Evolutionary conservation across 2,888 invertebrate species (phyloP).

Genomic region (Halictus ligatus): DNA sequence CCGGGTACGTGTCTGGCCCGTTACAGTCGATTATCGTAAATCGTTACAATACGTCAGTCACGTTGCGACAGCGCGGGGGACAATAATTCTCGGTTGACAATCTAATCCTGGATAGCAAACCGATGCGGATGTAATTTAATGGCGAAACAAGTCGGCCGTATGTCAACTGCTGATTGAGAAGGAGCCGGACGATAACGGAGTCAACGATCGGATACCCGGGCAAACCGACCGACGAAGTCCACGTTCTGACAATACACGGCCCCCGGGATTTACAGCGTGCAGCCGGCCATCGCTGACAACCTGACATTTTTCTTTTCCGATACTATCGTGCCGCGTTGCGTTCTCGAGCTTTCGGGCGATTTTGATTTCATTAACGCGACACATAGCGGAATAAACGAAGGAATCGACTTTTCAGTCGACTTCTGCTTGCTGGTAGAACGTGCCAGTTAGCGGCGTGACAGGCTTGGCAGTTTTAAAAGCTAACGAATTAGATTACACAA

Average conservation of each 20-base stretch:
- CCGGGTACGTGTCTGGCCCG: slow-evolving; percentile 57
- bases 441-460: background rate
- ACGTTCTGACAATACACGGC: slow-evolving; percentile 23
- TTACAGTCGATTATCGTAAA: slow-evolving; percentile 75
- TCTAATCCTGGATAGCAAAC: slow-evolving; percentile 71
- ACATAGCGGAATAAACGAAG: background rate
- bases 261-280: slow-evolving; percentile 9
- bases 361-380: background rate
- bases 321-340: background rate
- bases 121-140: slow-evolving; percentile 74
- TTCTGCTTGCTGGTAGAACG: background rate
- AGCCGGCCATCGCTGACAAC: slow-evolving; percentile 8
- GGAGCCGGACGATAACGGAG: slow-evolving; percentile 66
- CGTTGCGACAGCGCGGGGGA: slow-evolving; percentile 64
- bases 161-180: slow-evolving; percentile 71
- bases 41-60: slow-evolving; percentile 75
- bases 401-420: background rate
- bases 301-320: background rate
- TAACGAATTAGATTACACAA: background rate
- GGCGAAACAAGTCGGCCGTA: slow-evolving; percentile 72
- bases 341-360: background rate
- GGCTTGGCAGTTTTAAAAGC: background rate
- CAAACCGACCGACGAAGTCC: slow-evolving; percentile 12
- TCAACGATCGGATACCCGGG: slow-evolving; percentile 25
- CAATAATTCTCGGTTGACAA: slow-evolving; percentile 75